Base-by-base conservation (phyloP, 2,797 vertebrate species). In the Sparidentex hasta region DNA sequence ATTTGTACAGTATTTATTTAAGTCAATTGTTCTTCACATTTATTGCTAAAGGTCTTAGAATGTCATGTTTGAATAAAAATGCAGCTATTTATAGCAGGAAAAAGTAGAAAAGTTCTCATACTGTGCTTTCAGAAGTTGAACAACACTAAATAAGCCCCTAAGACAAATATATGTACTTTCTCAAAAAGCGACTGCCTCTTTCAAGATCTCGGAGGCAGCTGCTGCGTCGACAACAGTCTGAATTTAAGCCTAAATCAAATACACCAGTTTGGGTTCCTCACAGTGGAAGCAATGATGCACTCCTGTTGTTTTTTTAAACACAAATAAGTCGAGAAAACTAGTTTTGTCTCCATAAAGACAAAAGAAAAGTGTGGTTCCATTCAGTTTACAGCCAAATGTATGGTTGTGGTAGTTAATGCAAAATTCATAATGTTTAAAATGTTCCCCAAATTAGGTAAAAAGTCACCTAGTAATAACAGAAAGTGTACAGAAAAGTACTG, bases 231-330 rank as follows among this genome's bases (percentile, higher is more conserved):
- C 78, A 74, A 79, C 82, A 77, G 78, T 74, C 80, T 80, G 73
- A 77, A 71, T 38, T 25, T 75, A 83, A 89, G 82, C 25, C 82
- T 44, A 74, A 65, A 73, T 84, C 74, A 85, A 90, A 88, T 59
- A 83, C 65, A 21, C 62, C 38, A 48, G 79, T 80, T 70, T 81
- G 43, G 33, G 14, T 67, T 78, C 74, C 25, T 61, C 56, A 51
- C 33, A 65, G 63, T 44, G 5, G 44, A 83, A 41, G 70, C 58
- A 65, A 47, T 61, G 61, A 73, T 47, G 67, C 1, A 1, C 58
- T 82, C 65, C 54, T 80, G 64, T 56, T 74, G 17, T 61, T 83
- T 82, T 72, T 12, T 29, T 33, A 63, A 71, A 58, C 38, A 18
- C 12, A 62, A 71, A 73, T 33, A 12, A 54, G 9, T 9, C 38